Evolutionary conservation across 35 echinoderm and acorn worm genomes (phyloP), one percentile per base, ranked within the genome.

Genomic region (Apostichopus japonicus): DNA sequence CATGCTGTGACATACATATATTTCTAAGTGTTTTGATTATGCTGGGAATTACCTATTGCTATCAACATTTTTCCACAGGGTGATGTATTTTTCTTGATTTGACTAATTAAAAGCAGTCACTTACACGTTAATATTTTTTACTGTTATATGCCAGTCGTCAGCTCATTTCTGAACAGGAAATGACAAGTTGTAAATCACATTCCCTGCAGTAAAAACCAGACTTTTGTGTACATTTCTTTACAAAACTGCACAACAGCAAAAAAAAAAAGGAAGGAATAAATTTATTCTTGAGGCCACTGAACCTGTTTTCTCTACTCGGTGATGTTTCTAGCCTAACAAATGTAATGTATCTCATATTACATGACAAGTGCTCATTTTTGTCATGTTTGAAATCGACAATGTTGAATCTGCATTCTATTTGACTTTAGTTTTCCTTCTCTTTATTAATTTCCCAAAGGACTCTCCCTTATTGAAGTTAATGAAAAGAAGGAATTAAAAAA

Each of bases 271-370:
- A 75, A 75, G 71, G 17, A 75, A 19, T 75, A 23, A 7, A 61
- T 75, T 75, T 75, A 19, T 75, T 75, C 1, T 19, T 15, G 71
- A 75, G 71, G 71, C 71, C 71, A n/a, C 13, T 75, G 71, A 75
- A 75, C 71, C 71, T 53, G 6, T 75, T 75, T 75, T 75, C n/a
- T 75, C n/a, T 75, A 67, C 19, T 67, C 63, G 8, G 2, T 67
- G 63, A 19, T 75, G 17, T 75, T 75, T 6, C 71, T 7, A 75
- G n/a, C 71, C 71, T 19, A 24, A 19, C 21, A 75, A 75, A 75
- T 75, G 71, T 75, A 75, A 75, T 75, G 71, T 5, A 75, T 75
- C 71, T 75, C 17, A 75, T 15, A 75, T 75, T 75, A 75, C 71
- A 75, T 19, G 71, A 75, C 17, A n/a, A 75, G 17, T 23, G 71